phyloP scores from a whole-genome alignment of 2,888 invertebrate genomes.

The Chloroclysta siterata region DNA sequence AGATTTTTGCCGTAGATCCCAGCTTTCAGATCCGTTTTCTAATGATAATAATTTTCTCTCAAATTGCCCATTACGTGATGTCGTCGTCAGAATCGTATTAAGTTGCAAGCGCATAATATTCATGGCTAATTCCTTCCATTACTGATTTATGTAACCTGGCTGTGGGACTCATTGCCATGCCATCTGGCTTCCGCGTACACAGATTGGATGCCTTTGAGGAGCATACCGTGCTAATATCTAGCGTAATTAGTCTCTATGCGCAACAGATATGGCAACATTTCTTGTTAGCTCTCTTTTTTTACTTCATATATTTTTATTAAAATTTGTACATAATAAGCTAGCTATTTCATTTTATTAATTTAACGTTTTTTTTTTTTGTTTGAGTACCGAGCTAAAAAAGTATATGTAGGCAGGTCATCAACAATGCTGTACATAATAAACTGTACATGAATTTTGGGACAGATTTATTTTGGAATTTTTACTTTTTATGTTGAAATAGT shows the following conservation, averaged over 20 bases:
- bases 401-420: too few species aligned
- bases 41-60: background rate
- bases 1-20: too few species aligned
- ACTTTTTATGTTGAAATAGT: too few species aligned
- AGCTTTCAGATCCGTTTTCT: too few species aligned
- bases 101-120: conserved; percentile 58
- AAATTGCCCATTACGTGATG: conserved; percentile 10
- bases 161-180: conserved; percentile 48
- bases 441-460: too few species aligned
- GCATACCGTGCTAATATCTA: conserved; percentile 63
- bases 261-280: conserved; percentile 10
- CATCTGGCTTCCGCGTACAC: conserved; percentile 66
- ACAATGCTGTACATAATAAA: too few species aligned
- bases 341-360: too few species aligned
- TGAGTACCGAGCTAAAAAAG: too few species aligned
- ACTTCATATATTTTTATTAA: background rate
- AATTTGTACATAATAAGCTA: background rate
- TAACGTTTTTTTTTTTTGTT: too few species aligned
- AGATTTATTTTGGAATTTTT: too few species aligned
- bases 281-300: too few species aligned
- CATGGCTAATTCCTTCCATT: conserved; percentile 61
- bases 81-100: conserved; percentile 54
- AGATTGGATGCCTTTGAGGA: conserved; percentile 40
- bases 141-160: conserved; percentile 30
- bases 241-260: conserved; percentile 31